These are phyloP conservation scores for Eumeta japonica DNA, from an alignment of 1,140 invertebrate genomes.

Conservation along the genomic window DNA sequence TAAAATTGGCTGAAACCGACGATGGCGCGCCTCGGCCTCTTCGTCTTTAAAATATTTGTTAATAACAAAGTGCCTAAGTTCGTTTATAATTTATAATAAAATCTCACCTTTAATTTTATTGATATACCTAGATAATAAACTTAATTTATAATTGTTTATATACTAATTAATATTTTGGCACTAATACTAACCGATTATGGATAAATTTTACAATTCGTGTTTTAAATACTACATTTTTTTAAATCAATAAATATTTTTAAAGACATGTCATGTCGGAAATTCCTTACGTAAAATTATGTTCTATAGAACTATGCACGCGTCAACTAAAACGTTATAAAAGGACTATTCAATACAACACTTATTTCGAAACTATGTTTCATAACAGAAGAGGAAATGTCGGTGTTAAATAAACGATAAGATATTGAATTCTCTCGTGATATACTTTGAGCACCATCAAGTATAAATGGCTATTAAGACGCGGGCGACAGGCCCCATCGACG, in stretches of 20 bases:
- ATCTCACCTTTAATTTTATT: conserved; percentile 42
- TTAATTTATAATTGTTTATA: conserved; percentile 45
- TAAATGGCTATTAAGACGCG: too few species aligned
- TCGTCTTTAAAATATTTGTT: conserved; percentile 34
- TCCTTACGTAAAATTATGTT: too few species aligned
- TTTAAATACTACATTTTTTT: too few species aligned
- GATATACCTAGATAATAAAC: conserved; percentile 44
- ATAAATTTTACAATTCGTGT: conserved; percentile 31
- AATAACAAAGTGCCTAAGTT: conserved; percentile 52
- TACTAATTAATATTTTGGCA: conserved; percentile 49
- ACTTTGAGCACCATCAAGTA: conserved; percentile 34
- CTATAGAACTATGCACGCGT: too few species aligned
- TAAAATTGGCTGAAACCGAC: conserved; percentile 44
- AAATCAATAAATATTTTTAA: too few species aligned
- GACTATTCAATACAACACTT: too few species aligned
- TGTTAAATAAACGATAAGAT: too few species aligned
- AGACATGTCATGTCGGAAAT: too few species aligned
- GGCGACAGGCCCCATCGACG: too few species aligned
- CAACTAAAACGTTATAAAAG: too few species aligned
- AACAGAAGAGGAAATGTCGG: too few species aligned
- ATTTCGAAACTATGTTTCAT: too few species aligned
- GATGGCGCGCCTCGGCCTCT: conserved; percentile 22
- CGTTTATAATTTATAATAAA: conserved; percentile 48
- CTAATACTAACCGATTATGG: conserved; percentile 43
- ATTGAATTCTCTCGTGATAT: conserved; percentile 20